A percentile compares a stretch with the other conserved stretches of the same genome.
These are phyloP conservation scores for Nipponacmea schrenckii DNA, from an alignment of 2,888 invertebrate species.

Conservation along the genomic window DNA sequence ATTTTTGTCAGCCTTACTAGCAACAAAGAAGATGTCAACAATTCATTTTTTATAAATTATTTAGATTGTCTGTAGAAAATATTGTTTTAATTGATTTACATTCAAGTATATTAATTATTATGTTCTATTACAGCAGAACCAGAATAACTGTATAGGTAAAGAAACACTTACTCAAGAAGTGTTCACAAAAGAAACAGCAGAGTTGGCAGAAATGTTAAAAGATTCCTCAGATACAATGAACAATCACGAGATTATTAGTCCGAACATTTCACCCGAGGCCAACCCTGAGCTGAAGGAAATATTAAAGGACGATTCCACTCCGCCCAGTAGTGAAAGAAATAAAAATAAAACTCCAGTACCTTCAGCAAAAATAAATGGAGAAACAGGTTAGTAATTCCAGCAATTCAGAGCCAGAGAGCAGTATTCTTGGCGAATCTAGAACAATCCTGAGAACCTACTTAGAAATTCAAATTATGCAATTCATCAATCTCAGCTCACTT, in stretches of 20 bases:
- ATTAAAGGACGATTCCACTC: constrained; percentile 45
- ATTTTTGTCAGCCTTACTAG: no score
- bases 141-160: no score
- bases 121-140: no score
- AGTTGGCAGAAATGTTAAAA: constrained; percentile 38
- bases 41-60: no score
- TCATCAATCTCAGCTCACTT: no score
- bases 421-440: no score
- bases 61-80: no score
- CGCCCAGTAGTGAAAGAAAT: constrained; percentile 14
- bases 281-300: constrained; percentile 52
- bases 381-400: constrained; percentile 29
- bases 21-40: no score
- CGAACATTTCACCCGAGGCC: constrained; percentile 41
- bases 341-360: constrained; percentile 23
- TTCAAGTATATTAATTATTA: no score
- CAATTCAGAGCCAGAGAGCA: background rate
- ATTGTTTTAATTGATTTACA: no score
- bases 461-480: no score
- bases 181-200: background rate
- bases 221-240: constrained; percentile 39
- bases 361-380: constrained; percentile 40
- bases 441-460: no score
- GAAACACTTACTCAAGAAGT: background rate
- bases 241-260: constrained; percentile 42